Conservation (phyloP, 2,797 vertebrate genomes). For the Chelidonichthys spinosus region DNA sequence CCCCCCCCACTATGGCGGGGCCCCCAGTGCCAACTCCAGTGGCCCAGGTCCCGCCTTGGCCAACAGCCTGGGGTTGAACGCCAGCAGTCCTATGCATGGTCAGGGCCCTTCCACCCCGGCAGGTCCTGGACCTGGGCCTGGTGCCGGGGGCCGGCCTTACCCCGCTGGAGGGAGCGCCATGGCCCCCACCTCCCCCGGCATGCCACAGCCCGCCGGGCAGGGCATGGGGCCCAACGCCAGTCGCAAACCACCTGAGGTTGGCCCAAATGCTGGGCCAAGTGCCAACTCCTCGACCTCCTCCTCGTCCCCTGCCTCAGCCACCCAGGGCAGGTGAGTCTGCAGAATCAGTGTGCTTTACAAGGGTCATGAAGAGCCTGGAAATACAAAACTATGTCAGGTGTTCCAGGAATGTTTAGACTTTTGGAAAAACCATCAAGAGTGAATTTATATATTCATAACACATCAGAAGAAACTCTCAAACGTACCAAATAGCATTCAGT, state of each 20-base stretch:
- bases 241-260: conserved; percentile 91
- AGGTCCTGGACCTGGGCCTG: conserved; percentile 87
- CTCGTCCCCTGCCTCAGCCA: conserved; percentile 61
- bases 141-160: conserved; percentile 88
- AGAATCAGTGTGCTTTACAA: too few species aligned
- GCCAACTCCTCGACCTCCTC: too few species aligned
- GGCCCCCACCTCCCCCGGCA: conserved; percentile 91
- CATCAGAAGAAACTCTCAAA: too few species aligned
- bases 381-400: too few species aligned
- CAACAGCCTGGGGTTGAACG: conserved; percentile 85
- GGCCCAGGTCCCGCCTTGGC: conserved; percentile 88
- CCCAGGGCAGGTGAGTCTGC: conserved; percentile 89
- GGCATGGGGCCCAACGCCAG: conserved; percentile 89
- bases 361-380: too few species aligned
- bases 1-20: conserved; percentile 89
- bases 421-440: too few species aligned
- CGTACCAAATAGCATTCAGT: too few species aligned
- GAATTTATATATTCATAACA: too few species aligned
- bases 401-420: too few species aligned
- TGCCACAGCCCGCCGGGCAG: conserved; percentile 90
- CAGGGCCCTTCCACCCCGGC: conserved; percentile 90
- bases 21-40: conserved; percentile 91
- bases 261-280: conserved; percentile 83
- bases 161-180: conserved; percentile 85
- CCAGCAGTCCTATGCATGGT: conserved; percentile 93